Percentiles rank a stretch among this genome's conserved stretches.
Conservation (phyloP, 2,888 invertebrate species). For the Eremobia ochroleuca region DNA sequence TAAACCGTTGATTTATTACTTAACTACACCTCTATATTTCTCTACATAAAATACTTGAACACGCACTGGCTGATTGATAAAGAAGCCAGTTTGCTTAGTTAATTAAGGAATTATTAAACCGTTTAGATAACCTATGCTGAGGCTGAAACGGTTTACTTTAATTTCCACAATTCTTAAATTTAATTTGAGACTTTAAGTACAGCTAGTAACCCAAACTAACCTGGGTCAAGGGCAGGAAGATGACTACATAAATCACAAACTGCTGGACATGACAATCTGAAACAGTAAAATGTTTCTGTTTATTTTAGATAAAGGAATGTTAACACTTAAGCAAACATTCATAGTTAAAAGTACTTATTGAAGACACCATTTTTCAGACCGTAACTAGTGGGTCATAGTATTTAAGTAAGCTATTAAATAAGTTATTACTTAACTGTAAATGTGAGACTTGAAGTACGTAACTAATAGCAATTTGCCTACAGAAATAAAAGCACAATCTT, state of each 20-base stretch:
- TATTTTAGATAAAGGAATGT: background rate
- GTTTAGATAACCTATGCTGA: background rate
- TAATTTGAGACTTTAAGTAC: background rate
- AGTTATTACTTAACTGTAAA: background rate
- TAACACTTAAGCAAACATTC: background rate
- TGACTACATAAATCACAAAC: background rate
- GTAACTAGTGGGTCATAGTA: background rate
- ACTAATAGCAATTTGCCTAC: background rate
- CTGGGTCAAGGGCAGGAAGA: background rate
- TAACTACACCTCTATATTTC: conserved; percentile 36
- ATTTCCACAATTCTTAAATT: background rate
- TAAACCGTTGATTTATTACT: conserved; percentile 54
- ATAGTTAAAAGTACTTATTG: too few species aligned
- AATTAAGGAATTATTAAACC: background rate
- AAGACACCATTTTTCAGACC: background rate
- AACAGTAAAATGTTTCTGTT: background rate
- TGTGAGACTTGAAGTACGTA: background rate
- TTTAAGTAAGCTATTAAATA: background rate
- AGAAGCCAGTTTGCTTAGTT: background rate
- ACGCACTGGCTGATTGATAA: conserved; percentile 5
- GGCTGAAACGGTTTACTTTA: background rate
- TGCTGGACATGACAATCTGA: background rate
- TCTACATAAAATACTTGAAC: conserved; percentile 6
- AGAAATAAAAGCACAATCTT: background rate
- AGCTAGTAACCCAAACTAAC: background rate